A percentile compares a stretch with the other conserved stretches of the same genome.
phyloP scores from a whole-genome alignment of 2,113 vertebrate species.

The Helogale parvula region DNA sequence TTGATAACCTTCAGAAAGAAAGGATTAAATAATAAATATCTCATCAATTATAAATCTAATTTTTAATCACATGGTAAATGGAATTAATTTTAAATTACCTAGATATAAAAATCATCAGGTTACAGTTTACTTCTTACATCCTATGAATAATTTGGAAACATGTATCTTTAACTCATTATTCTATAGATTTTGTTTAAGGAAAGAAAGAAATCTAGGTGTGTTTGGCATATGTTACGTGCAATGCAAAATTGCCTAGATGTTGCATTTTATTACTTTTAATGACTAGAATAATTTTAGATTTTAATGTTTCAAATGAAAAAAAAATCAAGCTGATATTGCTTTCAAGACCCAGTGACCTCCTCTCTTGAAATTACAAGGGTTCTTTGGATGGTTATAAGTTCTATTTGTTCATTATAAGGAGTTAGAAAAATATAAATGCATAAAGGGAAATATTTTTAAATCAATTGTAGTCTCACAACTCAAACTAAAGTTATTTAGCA shows the following conservation, averaged over 20 bases:
- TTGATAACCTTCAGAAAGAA: slow-evolving; percentile 15
- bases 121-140: slow-evolving; percentile 11
- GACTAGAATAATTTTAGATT: slow-evolving; percentile 24
- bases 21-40: slow-evolving; percentile 25
- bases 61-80: slow-evolving; percentile 20
- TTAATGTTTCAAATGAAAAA: slow-evolving; percentile 30
- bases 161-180: slow-evolving; percentile 3
- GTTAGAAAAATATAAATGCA: background rate
- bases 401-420: background rate
- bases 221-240: background rate
- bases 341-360: background rate
- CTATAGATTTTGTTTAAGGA: slow-evolving; percentile 33
- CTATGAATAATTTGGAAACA: background rate
- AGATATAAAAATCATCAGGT: slow-evolving; percentile 11
- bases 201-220: background rate
- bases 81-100: slow-evolving; percentile 23
- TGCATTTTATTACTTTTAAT: slow-evolving; percentile 25
- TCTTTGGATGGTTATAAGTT: background rate
- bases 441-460: background rate
- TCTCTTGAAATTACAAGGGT: background rate
- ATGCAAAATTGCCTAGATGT: background rate
- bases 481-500: slow-evolving; percentile 5
- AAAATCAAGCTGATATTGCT: background rate
- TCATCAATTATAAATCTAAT: slow-evolving; percentile 13
- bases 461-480: background rate